Percentiles rank a stretch among this genome's conserved stretches.
These are phyloP conservation scores for Antedon bifida DNA, from an alignment of 35 echinoderm and acorn worm species.

Conservation along the genomic window DNA sequence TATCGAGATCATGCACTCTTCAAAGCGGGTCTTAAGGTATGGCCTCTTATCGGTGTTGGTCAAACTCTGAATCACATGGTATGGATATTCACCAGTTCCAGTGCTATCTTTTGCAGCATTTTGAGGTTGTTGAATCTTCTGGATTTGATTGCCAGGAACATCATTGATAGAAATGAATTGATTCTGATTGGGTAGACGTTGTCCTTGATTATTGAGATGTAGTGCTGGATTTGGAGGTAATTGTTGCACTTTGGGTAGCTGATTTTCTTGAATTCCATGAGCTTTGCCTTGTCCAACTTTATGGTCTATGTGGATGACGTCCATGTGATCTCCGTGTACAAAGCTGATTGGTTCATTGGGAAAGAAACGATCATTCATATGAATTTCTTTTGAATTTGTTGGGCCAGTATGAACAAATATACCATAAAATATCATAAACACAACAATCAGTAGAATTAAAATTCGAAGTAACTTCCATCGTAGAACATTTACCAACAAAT, in stretches of 20 bases:
- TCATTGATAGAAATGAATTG: neutral
- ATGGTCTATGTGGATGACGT: neutral
- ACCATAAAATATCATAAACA: neutral
- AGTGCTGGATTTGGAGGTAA: neutral
- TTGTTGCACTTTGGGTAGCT: neutral
- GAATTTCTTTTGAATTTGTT: neutral
- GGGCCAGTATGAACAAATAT: neutral
- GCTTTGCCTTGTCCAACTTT: neutral
- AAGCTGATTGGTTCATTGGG: neutral
- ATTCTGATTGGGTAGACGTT: neutral
- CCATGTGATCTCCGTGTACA: neutral
- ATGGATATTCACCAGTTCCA: neutral
- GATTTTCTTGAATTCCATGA: neutral
- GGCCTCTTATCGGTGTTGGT: conserved; percentile 66
- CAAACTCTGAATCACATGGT: conserved; percentile 62
- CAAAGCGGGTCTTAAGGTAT: conserved; percentile 64
- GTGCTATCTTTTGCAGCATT: neutral
- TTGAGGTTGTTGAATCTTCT: neutral
- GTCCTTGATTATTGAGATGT: neutral
- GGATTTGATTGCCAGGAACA: neutral
- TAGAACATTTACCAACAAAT: neutral
- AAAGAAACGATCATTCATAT: neutral
- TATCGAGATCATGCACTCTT: conserved; percentile 57
- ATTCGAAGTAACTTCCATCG: neutral
- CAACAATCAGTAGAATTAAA: neutral